Evolutionary conservation across 2,113 vertebrate genomes (phyloP), one percentile per base, ranked within the genome.

Genomic region (Caranx ignobilis): DNA sequence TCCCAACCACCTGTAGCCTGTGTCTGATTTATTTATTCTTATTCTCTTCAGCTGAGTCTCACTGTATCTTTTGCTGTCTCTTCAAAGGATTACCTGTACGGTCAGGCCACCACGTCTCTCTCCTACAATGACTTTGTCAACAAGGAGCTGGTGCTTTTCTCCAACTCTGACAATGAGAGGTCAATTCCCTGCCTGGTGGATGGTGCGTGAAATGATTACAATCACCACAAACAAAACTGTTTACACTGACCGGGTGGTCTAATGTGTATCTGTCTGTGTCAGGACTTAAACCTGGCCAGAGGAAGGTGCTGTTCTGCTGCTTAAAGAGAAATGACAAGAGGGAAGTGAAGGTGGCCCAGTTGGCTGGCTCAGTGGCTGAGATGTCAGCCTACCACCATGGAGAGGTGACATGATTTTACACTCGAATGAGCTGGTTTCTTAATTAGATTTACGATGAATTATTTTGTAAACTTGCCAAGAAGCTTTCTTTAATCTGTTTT

Each of bases 331-430:
- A 99, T 0, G 98, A 99, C 86, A 99, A 98, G 77, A 92, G 97
- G 83, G 98, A 99, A 79, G 98, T 99, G 87, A 99, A 99, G 81
- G 98, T 99, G 84, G 98, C 98, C 59, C 98, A 99, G 89, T 91
- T 99, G 91, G 98, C 98, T 74, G 98, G 98, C 21, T 99, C 98
- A 32, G 96, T 99, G 6, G 97, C 98, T 5, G 98, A 99, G 93
- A 99, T 98, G 96, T 99, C 98, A 0, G 97, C 98, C 21, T 99
- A 99, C 87, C 98, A 99, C 85, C 98, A 99, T 2, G 98, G 98
- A 83, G 98, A 99, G 94, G 98, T 99, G 94, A 94, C 93, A 15
- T 3, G 2, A n/a, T 8, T 6, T n/a, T 16, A 34, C 15, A 13
- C 19, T 35, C 52, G 12, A 26, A 59, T n/a, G 3, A 35, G 21